A percentile compares a stretch with the other conserved stretches of the same genome.
phyloP scores from a whole-genome alignment of 2,113 vertebrate species.

The Podarcis cretensis region DNA sequence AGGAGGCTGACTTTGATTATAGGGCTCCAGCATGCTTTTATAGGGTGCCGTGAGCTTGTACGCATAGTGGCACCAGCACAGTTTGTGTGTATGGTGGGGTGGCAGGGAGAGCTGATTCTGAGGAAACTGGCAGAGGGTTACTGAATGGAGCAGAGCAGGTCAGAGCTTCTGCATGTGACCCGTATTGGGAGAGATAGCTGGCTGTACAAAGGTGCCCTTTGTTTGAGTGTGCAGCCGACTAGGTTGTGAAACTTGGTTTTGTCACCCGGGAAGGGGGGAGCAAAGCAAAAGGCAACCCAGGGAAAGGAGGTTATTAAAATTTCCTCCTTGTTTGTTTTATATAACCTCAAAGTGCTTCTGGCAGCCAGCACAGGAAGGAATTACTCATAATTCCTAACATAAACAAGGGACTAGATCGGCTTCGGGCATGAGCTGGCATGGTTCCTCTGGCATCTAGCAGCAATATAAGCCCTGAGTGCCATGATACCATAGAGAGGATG shows the following conservation, averaged over 20 bases:
- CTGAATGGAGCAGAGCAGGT: neutral
- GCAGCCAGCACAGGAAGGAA: neutral
- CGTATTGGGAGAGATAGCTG: neutral
- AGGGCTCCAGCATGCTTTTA: neutral
- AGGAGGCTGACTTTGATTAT: neutral
- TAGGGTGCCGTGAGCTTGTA: accelerated
- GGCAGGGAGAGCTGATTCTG: neutral
- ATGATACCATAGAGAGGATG: too few relatives aligned
- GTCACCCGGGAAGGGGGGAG: neutral
- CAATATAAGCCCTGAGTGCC: neutral
- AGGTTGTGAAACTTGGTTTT: neutral
- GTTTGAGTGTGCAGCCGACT: neutral
- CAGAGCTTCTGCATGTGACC: neutral
- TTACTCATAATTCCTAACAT: neutral
- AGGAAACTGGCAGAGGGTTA: neutral
- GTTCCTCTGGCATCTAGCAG: neutral
- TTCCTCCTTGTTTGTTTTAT: neutral
- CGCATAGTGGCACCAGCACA: neutral
- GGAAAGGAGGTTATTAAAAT: neutral
- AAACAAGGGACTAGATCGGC: neutral
- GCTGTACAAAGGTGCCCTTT: neutral
- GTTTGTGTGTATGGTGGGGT: neutral
- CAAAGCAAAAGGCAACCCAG: neutral
- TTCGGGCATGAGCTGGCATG: neutral
- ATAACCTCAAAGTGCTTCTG: slow-evolving; percentile 4